phyloP scores from a whole-genome alignment of 2,888 invertebrate species.

The Drosophila helvetica region DNA sequence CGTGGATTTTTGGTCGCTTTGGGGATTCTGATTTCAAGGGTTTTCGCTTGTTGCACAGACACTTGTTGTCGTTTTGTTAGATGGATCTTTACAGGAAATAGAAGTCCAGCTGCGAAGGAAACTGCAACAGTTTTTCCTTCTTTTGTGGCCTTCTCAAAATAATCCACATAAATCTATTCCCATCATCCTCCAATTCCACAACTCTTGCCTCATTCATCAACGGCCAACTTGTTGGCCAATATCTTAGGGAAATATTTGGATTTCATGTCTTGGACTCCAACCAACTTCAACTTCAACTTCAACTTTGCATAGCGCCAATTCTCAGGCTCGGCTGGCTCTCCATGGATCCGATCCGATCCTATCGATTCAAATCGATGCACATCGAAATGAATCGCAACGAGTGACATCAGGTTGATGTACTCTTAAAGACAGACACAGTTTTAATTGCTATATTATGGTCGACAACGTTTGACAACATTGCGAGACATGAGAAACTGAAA shows the following conservation, averaged over 20 bases:
- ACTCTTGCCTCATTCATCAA: slow-evolving; percentile 9
- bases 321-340: slow-evolving; percentile 32
- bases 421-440: slow-evolving; percentile 65
- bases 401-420: slow-evolving; percentile 68
- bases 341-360: slow-evolving; percentile 1
- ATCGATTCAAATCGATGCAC: slow-evolving; percentile 8
- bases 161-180: slow-evolving; percentile 14
- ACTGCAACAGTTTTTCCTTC: not conserved
- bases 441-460: slow-evolving; percentile 75
- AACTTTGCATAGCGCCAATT: slow-evolving; percentile 39
- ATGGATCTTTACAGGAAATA: too few relatives aligned
- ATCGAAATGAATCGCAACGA: slow-evolving; percentile 17
- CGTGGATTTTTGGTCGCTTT: slow-evolving; percentile 47
- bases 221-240: slow-evolving; percentile 40
- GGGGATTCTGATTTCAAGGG: slow-evolving; percentile 27
- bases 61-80: slow-evolving; percentile 39
- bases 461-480: slow-evolving; percentile 72
- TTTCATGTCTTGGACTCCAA: slow-evolving; percentile 24
- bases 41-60: not conserved
- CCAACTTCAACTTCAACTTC: too few relatives aligned
- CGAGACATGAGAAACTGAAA: slow-evolving; percentile 42
- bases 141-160: too few relatives aligned
- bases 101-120: too few relatives aligned
- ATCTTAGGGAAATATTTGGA: slow-evolving; percentile 32
- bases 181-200: slow-evolving; percentile 6